Evolutionary conservation across 2,113 vertebrate genomes (phyloP), one percentile per base, ranked within the genome.

Genomic region (Festucalex cinctus): DNA sequence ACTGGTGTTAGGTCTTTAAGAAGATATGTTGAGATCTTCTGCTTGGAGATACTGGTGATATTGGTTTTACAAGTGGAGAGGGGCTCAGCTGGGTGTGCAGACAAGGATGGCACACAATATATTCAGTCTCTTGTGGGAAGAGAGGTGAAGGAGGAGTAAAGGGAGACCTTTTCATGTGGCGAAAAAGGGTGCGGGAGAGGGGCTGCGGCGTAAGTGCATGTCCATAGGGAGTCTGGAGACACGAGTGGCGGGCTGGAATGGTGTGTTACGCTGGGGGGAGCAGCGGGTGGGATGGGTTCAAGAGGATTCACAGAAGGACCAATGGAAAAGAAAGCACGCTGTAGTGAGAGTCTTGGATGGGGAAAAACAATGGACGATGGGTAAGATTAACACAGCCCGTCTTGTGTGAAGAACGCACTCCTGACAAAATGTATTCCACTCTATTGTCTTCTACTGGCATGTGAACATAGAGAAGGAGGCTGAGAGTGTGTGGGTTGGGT

Each of bases 291-390:
- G 16, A 36, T 3, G 57, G 57, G 26, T 6, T 16, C 73, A 14
- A 17, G 14, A 72, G 67, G 63, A 80, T 63, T 13, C 35, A 56
- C 26, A 65, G 75, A 68, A 69, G 69, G 54, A 79, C 69, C 73
- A 32, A 75, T 73, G 51, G 56, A 80, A 75, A 73, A 13, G 60
- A 71, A 71, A 62, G 32, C 58, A 69, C 39, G 56, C 17, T 28
- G 66, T 0, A n/a, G 43, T 54, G 51, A 26, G n/a, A 41, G 24
- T 9, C 28, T 32, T 32, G 28, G 28, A 32, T 2, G 10, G 39
- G 10, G 54, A 24, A 53, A 24, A n/a, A n/a, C n/a, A n/a, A n/a
- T 68, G 19, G 36, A 48, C 16, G 28, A 16, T 4, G 12, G 17
- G 13, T 64, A 22, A 22, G 28, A n/a, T 35, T 65, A 22, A 62